phyloP scores from a whole-genome alignment of 2,888 invertebrate genomes.

The Abrostola tripartita region DNA sequence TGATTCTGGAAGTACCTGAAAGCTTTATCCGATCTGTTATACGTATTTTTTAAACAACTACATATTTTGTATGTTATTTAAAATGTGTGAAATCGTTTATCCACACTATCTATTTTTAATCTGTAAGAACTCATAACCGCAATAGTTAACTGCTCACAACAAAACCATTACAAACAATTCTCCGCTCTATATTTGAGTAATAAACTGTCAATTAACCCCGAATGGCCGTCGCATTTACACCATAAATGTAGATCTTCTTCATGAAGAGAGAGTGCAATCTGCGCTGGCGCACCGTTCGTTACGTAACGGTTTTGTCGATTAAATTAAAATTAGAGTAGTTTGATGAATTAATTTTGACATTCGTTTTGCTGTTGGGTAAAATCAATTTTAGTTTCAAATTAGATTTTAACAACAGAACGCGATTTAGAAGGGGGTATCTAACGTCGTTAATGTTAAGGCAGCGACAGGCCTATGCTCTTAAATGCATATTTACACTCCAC shows the following conservation, averaged over 20 bases:
- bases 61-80: neutral
- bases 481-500: too few species aligned
- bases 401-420: neutral
- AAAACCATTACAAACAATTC: slow-evolving; percentile 39
- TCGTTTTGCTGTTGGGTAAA: slow-evolving; percentile 32
- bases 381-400: slow-evolving; percentile 46
- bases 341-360: slow-evolving; percentile 42
- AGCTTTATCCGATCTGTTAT: too few species aligned
- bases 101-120: slow-evolving; percentile 30
- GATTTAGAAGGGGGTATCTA: neutral
- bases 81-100: slow-evolving; percentile 19
- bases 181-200: slow-evolving; percentile 48
- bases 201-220: slow-evolving; percentile 35
- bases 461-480: too few species aligned
- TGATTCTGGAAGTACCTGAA: too few species aligned
- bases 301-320: slow-evolving; percentile 34
- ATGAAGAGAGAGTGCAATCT: slow-evolving; percentile 10
- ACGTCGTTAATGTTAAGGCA: too few species aligned
- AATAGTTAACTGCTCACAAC: slow-evolving; percentile 29
- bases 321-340: slow-evolving; percentile 40
- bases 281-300: slow-evolving; percentile 24
- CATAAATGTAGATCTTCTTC: slow-evolving; percentile 18
- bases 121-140: slow-evolving; percentile 35
- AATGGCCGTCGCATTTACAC: slow-evolving; percentile 25
- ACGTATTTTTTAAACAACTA: too few species aligned